Evolutionary conservation across 2,888 invertebrate genomes (phyloP).

Genomic region (Priocnemis perturbator): DNA sequence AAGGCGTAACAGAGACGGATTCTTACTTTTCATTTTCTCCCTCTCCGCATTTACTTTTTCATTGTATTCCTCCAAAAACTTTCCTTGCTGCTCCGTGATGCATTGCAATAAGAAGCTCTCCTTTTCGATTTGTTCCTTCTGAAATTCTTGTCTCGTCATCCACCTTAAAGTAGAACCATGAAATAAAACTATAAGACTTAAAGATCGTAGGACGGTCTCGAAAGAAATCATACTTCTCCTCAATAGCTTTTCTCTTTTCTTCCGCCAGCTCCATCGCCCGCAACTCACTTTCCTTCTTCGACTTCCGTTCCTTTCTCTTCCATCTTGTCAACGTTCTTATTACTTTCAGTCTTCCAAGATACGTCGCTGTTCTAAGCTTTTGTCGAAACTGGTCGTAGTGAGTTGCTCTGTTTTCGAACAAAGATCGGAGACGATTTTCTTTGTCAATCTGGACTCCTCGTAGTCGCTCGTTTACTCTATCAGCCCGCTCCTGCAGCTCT

Average conservation of each 20-base stretch:
- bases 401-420: constrained; percentile 14
- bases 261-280: constrained; percentile 38
- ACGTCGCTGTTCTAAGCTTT: constrained; percentile 39
- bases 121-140: constrained; percentile 54
- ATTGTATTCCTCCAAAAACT: constrained; percentile 60
- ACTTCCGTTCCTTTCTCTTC: constrained; percentile 53
- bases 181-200: background rate
- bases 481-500: constrained; percentile 35
- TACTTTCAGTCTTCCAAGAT: constrained; percentile 45
- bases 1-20: too few species aligned
- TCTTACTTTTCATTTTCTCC: constrained; percentile 56
- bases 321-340: constrained; percentile 51
- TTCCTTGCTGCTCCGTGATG: constrained; percentile 47
- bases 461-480: constrained; percentile 31
- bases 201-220: background rate
- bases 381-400: constrained; percentile 25
- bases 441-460: constrained; percentile 16
- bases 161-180: constrained; percentile 52
- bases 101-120: constrained; percentile 50
- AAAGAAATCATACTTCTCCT: constrained; percentile 51
- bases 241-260: constrained; percentile 44
- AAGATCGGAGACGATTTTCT: constrained; percentile 24
- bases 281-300: constrained; percentile 44
- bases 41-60: constrained; percentile 56
- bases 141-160: constrained; percentile 54